Evolutionary conservation across 2,797 vertebrate species (phyloP).

Genomic region (Artibeus jamaicensis): DNA sequence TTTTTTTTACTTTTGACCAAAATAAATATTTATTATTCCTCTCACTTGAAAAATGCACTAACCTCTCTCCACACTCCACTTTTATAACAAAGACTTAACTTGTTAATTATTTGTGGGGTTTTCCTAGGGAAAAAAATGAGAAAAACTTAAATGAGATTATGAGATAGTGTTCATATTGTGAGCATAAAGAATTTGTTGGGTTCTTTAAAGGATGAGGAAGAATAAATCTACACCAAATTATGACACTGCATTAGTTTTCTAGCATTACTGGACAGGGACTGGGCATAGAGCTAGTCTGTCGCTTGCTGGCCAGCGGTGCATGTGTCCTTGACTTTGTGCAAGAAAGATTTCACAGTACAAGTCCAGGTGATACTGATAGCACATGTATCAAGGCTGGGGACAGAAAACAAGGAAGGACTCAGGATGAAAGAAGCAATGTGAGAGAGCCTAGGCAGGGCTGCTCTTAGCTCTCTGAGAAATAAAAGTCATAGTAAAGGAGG

Average conservation of each 20-base stretch:
- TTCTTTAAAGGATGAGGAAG: not conserved
- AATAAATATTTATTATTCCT: not conserved
- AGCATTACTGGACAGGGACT: not conserved
- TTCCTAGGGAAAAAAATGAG: not conserved
- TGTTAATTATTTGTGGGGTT: not conserved
- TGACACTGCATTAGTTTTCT: not conserved
- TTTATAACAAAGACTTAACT: not conserved
- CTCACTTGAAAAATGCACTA: not conserved
- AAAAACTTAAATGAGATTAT: not conserved
- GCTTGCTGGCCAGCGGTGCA: not conserved
- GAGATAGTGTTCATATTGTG: not conserved
- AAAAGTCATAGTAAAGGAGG: not conserved
- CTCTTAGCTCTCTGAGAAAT: not conserved
- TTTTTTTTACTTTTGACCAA: not conserved
- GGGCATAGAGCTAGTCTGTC: rapidly evolving
- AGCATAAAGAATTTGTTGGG: not conserved
- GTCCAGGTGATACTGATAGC: not conserved
- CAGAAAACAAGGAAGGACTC: not conserved
- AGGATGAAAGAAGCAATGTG: not conserved
- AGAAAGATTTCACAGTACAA: not conserved
- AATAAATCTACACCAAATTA: not conserved
- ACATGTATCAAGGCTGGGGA: not conserved
- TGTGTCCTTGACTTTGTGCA: not conserved
- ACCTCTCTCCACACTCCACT: not conserved
- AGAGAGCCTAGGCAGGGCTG: not conserved